phyloP scores from a whole-genome alignment of 1,140 invertebrate species.

The Coelopa frigida region DNA sequence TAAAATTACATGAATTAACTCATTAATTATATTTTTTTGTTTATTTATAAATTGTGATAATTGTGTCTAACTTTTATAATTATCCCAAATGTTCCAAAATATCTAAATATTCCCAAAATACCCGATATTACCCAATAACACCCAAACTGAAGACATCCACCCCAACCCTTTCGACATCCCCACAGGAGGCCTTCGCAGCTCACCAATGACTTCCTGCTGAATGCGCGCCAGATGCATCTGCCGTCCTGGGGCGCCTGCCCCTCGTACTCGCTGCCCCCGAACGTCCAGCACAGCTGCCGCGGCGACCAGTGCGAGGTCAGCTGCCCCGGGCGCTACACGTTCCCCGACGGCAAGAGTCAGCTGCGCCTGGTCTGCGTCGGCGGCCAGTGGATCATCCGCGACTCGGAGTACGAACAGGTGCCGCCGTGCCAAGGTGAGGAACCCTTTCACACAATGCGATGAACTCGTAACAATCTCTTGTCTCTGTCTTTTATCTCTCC shows the following conservation, averaged over 20 bases:
- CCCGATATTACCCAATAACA: no score
- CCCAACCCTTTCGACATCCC: no score
- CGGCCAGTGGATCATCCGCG: slow-evolving; percentile 51
- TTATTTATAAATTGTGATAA: no score
- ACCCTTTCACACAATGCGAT: neutral
- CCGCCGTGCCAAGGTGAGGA: slow-evolving; percentile 57
- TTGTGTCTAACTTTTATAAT: no score
- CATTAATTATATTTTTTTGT: no score
- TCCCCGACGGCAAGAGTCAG: slow-evolving; percentile 51
- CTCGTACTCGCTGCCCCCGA: slow-evolving; percentile 20
- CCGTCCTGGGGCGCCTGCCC: slow-evolving; percentile 22
- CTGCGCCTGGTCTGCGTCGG: slow-evolving; percentile 50
- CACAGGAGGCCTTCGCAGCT: no score
- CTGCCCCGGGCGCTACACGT: slow-evolving; percentile 52
- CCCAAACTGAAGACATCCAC: no score
- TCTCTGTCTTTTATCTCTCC: neutral
- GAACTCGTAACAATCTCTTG: neutral
- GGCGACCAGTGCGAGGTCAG: slow-evolving; percentile 47
- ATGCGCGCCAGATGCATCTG: slow-evolving; percentile 9
- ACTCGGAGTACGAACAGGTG: slow-evolving; percentile 46
- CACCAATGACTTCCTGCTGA: slow-evolving; percentile 24
- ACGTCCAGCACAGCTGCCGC: slow-evolving; percentile 24
- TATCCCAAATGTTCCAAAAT: no score
- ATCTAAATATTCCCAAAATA: no score
- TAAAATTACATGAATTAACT: no score